These are phyloP conservation scores for Pyxicephalus adspersus DNA, from an alignment of 2,113 vertebrate genomes.

Conservation along the genomic window DNA sequence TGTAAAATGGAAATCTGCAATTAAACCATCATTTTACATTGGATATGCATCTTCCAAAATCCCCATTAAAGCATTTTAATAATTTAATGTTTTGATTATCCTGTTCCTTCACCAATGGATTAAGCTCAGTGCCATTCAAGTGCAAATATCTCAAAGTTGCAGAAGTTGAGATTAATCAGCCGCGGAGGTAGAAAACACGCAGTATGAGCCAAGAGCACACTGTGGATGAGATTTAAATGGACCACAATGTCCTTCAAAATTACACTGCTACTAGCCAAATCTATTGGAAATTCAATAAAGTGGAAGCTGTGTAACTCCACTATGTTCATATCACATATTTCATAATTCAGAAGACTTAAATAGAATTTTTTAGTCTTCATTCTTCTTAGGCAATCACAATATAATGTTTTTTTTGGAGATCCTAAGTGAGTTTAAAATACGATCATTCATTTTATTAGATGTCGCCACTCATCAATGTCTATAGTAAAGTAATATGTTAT, in stretches of 20 bases:
- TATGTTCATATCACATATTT: conserved; percentile 19
- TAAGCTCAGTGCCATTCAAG: background rate
- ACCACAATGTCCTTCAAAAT: conserved; percentile 40
- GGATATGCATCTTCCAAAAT: too few relatives aligned
- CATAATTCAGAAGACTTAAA: conserved; percentile 25
- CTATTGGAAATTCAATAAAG: conserved; percentile 33
- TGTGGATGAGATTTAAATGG: background rate
- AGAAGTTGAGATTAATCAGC: background rate
- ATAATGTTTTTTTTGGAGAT: too few relatives aligned
- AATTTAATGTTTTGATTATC: too few relatives aligned
- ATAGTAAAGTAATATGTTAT: too few relatives aligned
- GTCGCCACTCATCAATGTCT: too few relatives aligned
- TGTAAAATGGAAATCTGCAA: too few relatives aligned
- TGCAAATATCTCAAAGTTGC: background rate
- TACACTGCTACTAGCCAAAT: conserved; percentile 33
- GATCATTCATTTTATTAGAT: too few relatives aligned
- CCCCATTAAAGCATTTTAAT: too few relatives aligned
- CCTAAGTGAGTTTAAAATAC: too few relatives aligned
- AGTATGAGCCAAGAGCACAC: background rate
- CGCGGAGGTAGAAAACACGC: background rate
- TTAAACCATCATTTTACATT: too few relatives aligned
- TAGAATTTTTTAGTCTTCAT: background rate
- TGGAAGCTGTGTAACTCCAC: background rate
- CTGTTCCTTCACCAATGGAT: too few relatives aligned
- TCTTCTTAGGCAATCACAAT: background rate